phyloP scores from a whole-genome alignment of 2,888 invertebrate genomes.

The Parascotia fuliginaria region DNA sequence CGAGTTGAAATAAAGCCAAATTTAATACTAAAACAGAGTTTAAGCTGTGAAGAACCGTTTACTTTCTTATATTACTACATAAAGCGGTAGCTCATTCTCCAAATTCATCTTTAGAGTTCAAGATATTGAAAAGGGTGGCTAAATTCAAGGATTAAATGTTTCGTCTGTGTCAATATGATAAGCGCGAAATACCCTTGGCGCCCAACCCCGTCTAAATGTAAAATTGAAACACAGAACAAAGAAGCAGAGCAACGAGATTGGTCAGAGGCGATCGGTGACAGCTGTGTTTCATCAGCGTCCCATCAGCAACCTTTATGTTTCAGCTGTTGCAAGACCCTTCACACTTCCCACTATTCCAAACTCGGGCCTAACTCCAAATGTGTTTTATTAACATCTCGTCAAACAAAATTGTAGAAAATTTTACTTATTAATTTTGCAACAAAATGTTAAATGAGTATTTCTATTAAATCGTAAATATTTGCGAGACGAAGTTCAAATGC shows the following conservation, averaged over 20 bases:
- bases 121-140: slow-evolving; percentile 62
- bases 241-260: slow-evolving; percentile 59
- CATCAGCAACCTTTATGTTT: slow-evolving; percentile 50
- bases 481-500: slow-evolving; percentile 19
- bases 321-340: slow-evolving; percentile 43
- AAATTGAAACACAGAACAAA: slow-evolving; percentile 73
- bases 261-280: slow-evolving; percentile 64
- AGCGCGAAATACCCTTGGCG: slow-evolving; percentile 64
- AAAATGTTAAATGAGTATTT: slow-evolving; percentile 16
- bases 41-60: no score
- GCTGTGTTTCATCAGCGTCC: slow-evolving; percentile 52
- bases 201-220: slow-evolving; percentile 58
- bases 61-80: slow-evolving; percentile 10
- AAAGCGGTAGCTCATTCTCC: slow-evolving; percentile 29
- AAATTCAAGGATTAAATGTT: slow-evolving; percentile 75
- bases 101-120: slow-evolving; percentile 45
- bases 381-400: slow-evolving; percentile 29
- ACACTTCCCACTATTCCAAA: slow-evolving; percentile 22
- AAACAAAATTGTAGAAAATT: slow-evolving; percentile 15
- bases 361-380: slow-evolving; percentile 15
- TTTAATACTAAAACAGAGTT: background rate
- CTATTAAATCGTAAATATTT: slow-evolving; percentile 27
- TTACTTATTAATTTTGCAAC: slow-evolving; percentile 2
- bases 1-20: background rate
- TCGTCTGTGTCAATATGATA: slow-evolving; percentile 79